Base-by-base conservation (phyloP, 2,888 invertebrate genomes). In the Cosmorhoe ocellata region DNA sequence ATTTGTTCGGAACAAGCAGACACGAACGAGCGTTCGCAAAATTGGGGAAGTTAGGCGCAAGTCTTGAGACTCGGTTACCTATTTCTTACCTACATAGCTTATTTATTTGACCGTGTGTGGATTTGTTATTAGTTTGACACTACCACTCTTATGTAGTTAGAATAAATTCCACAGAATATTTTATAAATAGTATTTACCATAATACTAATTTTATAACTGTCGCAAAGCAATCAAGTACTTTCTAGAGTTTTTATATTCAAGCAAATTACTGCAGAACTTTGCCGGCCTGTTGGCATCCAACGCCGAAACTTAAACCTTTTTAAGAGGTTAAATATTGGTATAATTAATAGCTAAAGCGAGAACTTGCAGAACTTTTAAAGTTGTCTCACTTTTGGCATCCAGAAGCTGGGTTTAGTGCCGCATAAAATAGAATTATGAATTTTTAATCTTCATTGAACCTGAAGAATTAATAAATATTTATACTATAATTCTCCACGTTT, bases 211-310 rank as follows among this genome's bases (percentile, higher is more conserved):
- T 34, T 43, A 52, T 58, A 60, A 57, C 33, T 53, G 43, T 56
- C 48, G 36, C 27, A 32, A 36, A 49, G 47, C 51, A 56, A 55
- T 56, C 47, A 58, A 65, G 62, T 59, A 64, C 58, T 60, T 63
- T 40, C 37, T 36, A 6, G 54, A 44, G 55, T 66, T 72, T 71
- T 71, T 71, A 67, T 66, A 59, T 63, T 67, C 64, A 63, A 63
- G 64, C 62, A 70, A 74, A 73, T 74, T 69, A 69, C 64, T 62
- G 58, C 41, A 51, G 56, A 73, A 71, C 59, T 74, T 74, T 43
- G 60, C 63, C 60, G 54, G 43, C 43, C 45, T 51, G 57, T 57
- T 55, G 52, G 54, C 56, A 37, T 53, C 45, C 36, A 37, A 26
- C 49, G 56, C 58, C 53, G 51, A 60, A 62, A 62, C 59, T 59